A percentile compares a stretch with the other conserved stretches of the same genome.
Conservation (phyloP, 2,113 vertebrate genomes). For the Larimichthys polyactis region DNA sequence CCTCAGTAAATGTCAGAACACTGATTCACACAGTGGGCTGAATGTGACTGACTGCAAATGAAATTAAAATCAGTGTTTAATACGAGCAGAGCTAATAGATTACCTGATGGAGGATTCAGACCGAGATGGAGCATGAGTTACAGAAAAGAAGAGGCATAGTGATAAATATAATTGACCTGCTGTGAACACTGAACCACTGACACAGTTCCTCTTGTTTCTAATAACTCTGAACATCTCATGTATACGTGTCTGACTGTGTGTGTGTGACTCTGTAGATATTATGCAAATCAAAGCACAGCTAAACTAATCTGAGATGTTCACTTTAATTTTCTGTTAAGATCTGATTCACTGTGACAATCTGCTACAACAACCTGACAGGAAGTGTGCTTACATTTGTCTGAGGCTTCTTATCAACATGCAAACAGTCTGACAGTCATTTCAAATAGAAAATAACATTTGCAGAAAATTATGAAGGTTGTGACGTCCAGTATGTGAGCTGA, state of each 20-base stretch:
- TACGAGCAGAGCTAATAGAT: background rate
- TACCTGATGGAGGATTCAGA: background rate
- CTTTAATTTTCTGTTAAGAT: constrained; percentile 20
- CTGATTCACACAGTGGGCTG: constrained; percentile 9
- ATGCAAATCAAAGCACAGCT: constrained; percentile 9
- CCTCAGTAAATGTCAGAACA: constrained; percentile 25
- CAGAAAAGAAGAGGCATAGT: background rate
- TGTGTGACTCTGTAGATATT: background rate
- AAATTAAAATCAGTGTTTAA: background rate
- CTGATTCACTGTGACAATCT: constrained; percentile 28
- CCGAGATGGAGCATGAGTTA: background rate
- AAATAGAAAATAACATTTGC: background rate
- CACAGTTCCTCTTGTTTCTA: background rate
- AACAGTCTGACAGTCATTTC: constrained; percentile 16
- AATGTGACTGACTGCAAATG: background rate
- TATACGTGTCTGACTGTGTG: too few species aligned
- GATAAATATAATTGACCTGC: background rate
- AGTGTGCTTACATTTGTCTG: background rate
- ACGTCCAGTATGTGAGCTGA: background rate
- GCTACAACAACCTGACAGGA: constrained; percentile 7
- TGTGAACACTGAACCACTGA: background rate
- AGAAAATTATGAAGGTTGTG: background rate
- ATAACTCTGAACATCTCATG: background rate
- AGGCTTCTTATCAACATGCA: constrained; percentile 31
- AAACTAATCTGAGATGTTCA: constrained; percentile 1